A percentile compares a stretch with the other conserved stretches of the same genome.
phyloP scores from a whole-genome alignment of 2,113 vertebrate species.

The Pedetes capensis region DNA sequence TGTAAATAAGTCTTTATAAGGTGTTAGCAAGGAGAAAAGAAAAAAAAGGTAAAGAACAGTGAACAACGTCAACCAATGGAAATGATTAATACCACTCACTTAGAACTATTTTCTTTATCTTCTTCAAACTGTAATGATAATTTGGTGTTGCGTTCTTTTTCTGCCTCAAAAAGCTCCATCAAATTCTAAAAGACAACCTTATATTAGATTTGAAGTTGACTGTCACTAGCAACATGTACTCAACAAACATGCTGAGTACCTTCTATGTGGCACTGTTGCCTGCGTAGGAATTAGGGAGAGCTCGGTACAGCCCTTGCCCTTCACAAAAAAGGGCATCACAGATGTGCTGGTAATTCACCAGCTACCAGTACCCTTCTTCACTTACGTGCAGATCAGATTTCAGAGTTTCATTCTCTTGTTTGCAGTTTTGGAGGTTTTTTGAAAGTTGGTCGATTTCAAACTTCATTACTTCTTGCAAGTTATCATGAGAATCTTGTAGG shows the following conservation, averaged over 20 bases:
- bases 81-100: slow-evolving; percentile 85
- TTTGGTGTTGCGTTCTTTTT: slow-evolving; percentile 87
- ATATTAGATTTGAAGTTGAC: neutral
- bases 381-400: slow-evolving; percentile 87
- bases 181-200: slow-evolving; percentile 84
- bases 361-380: neutral
- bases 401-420: slow-evolving; percentile 85
- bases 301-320: neutral
- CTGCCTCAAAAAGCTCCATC: slow-evolving; percentile 86
- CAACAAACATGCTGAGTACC: neutral
- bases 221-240: neutral
- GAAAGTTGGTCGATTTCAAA: slow-evolving; percentile 92
- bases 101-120: slow-evolving; percentile 92
- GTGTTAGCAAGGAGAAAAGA: neutral
- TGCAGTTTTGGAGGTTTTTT: slow-evolving; percentile 87
- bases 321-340: neutral
- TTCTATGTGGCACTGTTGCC: neutral
- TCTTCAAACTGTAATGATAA: slow-evolving; percentile 90
- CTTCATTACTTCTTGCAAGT: slow-evolving; percentile 92
- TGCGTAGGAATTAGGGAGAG: neutral
- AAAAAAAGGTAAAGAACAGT: neutral
- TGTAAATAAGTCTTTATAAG: neutral
- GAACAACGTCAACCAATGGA: neutral
- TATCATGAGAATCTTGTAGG: slow-evolving; percentile 93
- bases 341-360: neutral